Conservation (phyloP, 2,797 vertebrate genomes). For the Smutsia gigantea region DNA sequence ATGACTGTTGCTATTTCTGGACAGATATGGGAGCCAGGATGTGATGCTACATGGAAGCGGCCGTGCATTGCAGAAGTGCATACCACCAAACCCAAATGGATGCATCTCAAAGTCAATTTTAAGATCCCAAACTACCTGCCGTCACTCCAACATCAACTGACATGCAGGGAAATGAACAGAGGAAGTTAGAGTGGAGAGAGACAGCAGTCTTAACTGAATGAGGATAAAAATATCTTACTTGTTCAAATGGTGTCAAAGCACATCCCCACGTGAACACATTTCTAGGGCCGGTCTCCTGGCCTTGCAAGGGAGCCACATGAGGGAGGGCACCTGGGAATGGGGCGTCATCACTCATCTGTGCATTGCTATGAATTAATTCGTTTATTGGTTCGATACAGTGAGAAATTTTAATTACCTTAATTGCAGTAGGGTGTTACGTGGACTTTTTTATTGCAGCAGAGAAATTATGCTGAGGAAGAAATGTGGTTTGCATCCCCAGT, state of each 20-base stretch:
- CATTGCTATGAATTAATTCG: background rate
- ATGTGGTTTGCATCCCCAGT: background rate
- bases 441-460: background rate
- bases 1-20: background rate
- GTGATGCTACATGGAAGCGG: background rate
- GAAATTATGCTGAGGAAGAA: background rate
- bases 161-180: background rate
- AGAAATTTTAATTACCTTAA: background rate
- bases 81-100: background rate
- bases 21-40: background rate
- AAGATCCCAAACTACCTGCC: background rate
- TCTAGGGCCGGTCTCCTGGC: background rate
- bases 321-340: background rate
- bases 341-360: accelerated
- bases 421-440: background rate
- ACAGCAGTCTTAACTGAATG: background rate
- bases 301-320: background rate
- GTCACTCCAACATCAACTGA: background rate
- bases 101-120: background rate
- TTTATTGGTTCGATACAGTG: no score
- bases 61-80: background rate
- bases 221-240: background rate
- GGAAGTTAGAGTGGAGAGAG: background rate
- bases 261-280: background rate
- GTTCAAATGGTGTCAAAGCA: background rate